These are phyloP conservation scores for Periophthalmus modestus DNA, from an alignment of 2,113 vertebrate genomes.

Conservation along the genomic window DNA sequence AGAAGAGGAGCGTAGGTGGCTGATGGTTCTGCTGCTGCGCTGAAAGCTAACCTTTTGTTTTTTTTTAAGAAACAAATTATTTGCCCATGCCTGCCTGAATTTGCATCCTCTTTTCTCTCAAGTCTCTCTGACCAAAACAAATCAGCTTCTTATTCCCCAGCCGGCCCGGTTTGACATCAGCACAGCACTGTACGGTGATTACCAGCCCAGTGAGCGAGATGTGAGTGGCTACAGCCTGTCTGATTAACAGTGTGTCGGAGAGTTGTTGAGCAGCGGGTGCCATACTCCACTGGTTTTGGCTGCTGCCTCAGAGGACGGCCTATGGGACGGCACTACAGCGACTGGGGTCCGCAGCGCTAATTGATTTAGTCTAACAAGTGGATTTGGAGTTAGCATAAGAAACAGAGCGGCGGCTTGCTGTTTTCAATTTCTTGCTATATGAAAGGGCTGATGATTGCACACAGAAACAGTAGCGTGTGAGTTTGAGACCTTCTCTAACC, in stretches of 20 bases:
- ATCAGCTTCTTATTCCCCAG: constrained; percentile 3
- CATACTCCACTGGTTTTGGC: constrained; percentile 1
- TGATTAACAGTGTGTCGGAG: constrained; percentile 1
- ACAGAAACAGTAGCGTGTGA: neutral
- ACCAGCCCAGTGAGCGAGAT: constrained; percentile 1
- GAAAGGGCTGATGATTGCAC: neutral
- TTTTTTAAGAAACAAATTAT: neutral
- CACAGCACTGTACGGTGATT: neutral
- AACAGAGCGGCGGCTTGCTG: neutral
- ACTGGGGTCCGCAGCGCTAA: neutral
- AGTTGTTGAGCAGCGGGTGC: neutral
- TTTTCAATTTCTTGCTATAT: neutral
- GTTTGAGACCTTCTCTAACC: neutral
- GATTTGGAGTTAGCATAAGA: neutral
- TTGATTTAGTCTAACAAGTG: constrained; percentile 2
- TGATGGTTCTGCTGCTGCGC: neutral
- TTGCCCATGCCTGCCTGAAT: neutral
- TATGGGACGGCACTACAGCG: neutral
- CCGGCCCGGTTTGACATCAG: neutral
- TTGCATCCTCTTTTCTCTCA: neutral
- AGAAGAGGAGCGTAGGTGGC: neutral
- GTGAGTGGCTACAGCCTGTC: constrained; percentile 1
- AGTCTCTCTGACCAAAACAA: neutral
- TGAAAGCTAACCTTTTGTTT: neutral
- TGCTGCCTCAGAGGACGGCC: constrained; percentile 2